Evolutionary conservation across 2,888 invertebrate genomes (phyloP), one percentile per base, ranked within the genome.

Genomic region (Vesta saturnalis): DNA sequence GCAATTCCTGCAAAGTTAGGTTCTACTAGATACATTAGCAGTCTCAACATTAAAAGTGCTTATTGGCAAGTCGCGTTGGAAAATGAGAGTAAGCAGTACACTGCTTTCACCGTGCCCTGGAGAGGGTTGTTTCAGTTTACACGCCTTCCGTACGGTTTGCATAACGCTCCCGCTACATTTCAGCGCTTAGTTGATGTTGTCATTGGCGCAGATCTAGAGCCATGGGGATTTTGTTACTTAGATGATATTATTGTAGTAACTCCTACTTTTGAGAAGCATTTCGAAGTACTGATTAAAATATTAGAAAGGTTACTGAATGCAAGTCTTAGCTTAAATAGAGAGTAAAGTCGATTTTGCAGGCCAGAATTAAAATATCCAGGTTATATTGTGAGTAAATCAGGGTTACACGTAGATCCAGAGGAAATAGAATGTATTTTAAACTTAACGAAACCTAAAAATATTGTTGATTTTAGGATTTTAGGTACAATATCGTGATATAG

Each of bases 101-200:
- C 21, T 0, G 73, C 72, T 12, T 75, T 75, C 56, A 71, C 71
- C 8, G 68, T 74, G 6, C 72, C 73, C 1, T 52, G 60, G 39
- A 23, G 74, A 5, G 74, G 74, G 0, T 59, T 72, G 0, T 74
- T 60, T 35, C 72, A 75, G 39, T 74, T 75, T 55, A 19, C 6
- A 0, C 54, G 73, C 1, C 72, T 79, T 73, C 78, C 79, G 0
- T 79, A 78, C 65, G 78, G 79, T 0, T 56, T 80, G 1, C 69
- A 68, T 49, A 76, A 72, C 58, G 72, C 77, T 1, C 75, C 76
- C 0, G 74, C 75, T 10, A 77, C 75, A 0, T 78, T 73, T 63
- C 75, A 77, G 52, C 60, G 76, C 0, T 65, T 79, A 10, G 72
- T 79, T 46, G 77, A 78, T 60, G 49, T 21, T 0, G 69, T 78